These are phyloP conservation scores for Desmophyllum pertusum DNA, from an alignment of 92 coral and sea anemone species.

Conservation along the genomic window DNA sequence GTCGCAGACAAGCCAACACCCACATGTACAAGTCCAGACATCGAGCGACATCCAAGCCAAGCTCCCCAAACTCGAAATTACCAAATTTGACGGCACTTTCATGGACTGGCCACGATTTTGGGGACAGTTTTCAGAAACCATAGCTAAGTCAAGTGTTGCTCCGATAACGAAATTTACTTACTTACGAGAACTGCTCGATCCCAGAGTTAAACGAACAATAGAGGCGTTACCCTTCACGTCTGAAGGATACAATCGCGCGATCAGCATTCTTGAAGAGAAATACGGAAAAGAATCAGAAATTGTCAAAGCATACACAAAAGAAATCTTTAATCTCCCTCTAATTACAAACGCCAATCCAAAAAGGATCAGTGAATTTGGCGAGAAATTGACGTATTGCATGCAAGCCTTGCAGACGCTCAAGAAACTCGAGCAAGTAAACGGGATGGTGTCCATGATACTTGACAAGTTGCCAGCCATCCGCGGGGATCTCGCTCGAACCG, in stretches of 20 bases:
- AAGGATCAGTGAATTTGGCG: constrained; percentile 45
- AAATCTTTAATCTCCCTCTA: constrained; percentile 49
- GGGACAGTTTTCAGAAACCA: constrained; percentile 50
- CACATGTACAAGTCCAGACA: constrained; percentile 9
- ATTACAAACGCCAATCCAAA: constrained; percentile 27
- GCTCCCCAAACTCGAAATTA: constrained; percentile 43
- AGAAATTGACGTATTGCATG: constrained; percentile 48
- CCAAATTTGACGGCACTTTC: constrained; percentile 45
- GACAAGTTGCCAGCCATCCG: constrained; percentile 62
- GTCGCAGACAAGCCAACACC: neutral
- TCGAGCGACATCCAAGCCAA: constrained; percentile 39
- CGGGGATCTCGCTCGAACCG: constrained; percentile 54
- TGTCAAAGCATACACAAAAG: constrained; percentile 44
- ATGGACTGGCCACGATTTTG: constrained; percentile 52
- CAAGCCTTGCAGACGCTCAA: constrained; percentile 58
- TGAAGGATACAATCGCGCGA: constrained; percentile 56
- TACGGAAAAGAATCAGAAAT: constrained; percentile 54
- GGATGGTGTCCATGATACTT: constrained; percentile 56
- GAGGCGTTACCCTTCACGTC: constrained; percentile 52
- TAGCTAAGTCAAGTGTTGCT: constrained; percentile 36
- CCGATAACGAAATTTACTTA: constrained; percentile 54
- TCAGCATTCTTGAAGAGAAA: constrained; percentile 40
- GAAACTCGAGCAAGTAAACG: constrained; percentile 39
- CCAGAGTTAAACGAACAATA: constrained; percentile 30
- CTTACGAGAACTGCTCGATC: constrained; percentile 37